A percentile compares a stretch with the other conserved stretches of the same genome.
phyloP scores from a whole-genome alignment of 2,888 invertebrate species.

The Steinernema carpocapsae region DNA sequence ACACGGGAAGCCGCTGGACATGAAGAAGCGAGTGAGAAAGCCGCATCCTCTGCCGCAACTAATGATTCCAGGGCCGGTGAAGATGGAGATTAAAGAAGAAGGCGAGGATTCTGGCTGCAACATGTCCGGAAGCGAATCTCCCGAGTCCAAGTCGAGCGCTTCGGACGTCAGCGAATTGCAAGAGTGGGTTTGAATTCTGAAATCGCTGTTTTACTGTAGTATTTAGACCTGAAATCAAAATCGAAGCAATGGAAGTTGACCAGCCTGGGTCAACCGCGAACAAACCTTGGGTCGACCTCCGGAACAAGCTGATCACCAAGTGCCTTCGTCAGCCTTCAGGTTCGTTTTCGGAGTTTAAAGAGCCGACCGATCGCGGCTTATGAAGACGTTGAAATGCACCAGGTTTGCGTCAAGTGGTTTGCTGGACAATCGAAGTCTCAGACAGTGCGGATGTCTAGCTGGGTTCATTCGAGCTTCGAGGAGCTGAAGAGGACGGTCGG shows the following conservation, averaged over 20 bases:
- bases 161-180: too few species aligned
- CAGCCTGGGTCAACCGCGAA: neutral
- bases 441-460: too few species aligned
- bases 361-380: too few species aligned
- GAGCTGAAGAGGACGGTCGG: too few species aligned
- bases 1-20: conserved; percentile 3
- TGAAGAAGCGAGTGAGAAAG: neutral
- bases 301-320: neutral
- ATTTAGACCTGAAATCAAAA: neutral
- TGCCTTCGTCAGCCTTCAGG: neutral
- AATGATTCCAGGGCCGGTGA: neutral
- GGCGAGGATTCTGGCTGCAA: neutral
- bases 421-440: too few species aligned
- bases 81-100: neutral
- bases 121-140: conserved; percentile 5
- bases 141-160: too few species aligned
- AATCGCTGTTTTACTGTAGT: neutral
- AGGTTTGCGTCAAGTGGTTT: too few species aligned
- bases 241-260: neutral
- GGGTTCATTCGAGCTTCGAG: too few species aligned
- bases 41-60: neutral
- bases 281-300: neutral
- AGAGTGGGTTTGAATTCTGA: neutral
- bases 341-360: too few species aligned
- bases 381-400: too few species aligned